Conservation (phyloP, 2,888 invertebrate species). For the Sceliomorpha sp. region DNA sequence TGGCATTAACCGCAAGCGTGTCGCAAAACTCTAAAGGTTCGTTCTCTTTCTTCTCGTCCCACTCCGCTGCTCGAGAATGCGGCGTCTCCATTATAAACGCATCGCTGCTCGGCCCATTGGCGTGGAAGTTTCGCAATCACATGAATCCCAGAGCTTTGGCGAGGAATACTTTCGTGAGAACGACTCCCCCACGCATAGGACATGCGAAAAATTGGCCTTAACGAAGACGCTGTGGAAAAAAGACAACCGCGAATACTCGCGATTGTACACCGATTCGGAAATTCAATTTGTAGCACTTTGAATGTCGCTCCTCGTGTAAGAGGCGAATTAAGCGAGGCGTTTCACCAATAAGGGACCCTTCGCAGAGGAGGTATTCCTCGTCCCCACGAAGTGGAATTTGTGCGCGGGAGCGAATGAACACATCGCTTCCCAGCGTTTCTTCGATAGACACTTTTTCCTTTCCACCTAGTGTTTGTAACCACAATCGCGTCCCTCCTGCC, state of each 20-base stretch:
- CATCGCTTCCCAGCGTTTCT: too few species aligned
- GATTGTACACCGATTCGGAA: conserved; percentile 34
- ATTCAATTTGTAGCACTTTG: conserved; percentile 33
- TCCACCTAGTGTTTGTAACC: too few species aligned
- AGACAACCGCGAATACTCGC: conserved; percentile 5
- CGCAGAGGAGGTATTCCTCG: too few species aligned
- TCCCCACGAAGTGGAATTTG: too few species aligned
- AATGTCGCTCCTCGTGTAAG: conserved; percentile 9
- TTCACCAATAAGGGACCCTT: too few species aligned
- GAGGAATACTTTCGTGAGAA: conserved; percentile 14
- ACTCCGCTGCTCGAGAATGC: conserved; percentile 35
- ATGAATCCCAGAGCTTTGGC: conserved; percentile 47
- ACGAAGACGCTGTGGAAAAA: conserved; percentile 37
- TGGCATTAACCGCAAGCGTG: conserved; percentile 51
- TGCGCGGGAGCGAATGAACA: too few species aligned
- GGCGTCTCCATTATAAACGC: conserved; percentile 54
- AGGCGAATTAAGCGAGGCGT: too few species aligned
- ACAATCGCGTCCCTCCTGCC: too few species aligned
- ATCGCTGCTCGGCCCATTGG: conserved; percentile 53
- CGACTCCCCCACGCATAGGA: conserved; percentile 38
- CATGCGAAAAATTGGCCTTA: conserved; percentile 49
- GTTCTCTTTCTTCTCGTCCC: conserved; percentile 43
- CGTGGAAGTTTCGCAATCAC: conserved; percentile 55
- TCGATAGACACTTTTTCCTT: too few species aligned
- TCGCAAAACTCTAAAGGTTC: conserved; percentile 50